phyloP scores from a whole-genome alignment of 1,140 invertebrate species.

The Camponotus vicinus region DNA sequence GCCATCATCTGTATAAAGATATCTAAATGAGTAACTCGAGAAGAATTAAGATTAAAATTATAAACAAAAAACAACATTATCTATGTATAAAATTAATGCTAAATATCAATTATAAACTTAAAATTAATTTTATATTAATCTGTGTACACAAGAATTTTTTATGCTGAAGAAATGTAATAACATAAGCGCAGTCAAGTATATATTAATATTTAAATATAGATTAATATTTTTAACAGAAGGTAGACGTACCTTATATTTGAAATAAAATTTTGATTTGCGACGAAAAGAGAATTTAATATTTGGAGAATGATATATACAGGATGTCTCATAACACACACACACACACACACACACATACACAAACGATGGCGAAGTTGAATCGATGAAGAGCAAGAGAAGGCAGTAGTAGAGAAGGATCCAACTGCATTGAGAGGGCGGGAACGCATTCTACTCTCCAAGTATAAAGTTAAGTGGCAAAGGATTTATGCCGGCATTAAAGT shows the following conservation, averaged over 20 bases:
- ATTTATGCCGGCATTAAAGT: conserved; percentile 85
- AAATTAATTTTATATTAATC: conserved; percentile 12
- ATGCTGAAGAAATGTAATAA: not conserved
- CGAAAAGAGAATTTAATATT: conserved; percentile 1
- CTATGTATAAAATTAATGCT: not conserved
- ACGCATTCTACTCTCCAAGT: conserved; percentile 75
- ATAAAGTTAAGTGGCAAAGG: conserved; percentile 85
- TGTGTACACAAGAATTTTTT: not conserved
- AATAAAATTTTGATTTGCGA: conserved; percentile 6
- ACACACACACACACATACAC: no score
- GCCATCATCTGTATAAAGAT: not conserved
- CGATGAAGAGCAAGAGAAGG: conserved; percentile 24
- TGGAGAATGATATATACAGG: not conserved
- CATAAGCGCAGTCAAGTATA: not conserved
- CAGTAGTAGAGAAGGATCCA: conserved; percentile 4
- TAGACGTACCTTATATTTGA: not conserved
- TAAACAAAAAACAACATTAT: not conserved
- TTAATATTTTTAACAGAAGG: not conserved
- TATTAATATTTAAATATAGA: no score
- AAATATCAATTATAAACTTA: not conserved
- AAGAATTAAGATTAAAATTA: not conserved
- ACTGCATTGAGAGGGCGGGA: conserved; percentile 54
- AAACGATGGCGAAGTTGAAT: not conserved
- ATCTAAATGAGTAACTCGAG: not conserved
- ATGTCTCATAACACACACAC: not conserved